Evolutionary conservation across 2,113 vertebrate genomes (phyloP).

Genomic region (Lycocorax pyrrhopterus): DNA sequence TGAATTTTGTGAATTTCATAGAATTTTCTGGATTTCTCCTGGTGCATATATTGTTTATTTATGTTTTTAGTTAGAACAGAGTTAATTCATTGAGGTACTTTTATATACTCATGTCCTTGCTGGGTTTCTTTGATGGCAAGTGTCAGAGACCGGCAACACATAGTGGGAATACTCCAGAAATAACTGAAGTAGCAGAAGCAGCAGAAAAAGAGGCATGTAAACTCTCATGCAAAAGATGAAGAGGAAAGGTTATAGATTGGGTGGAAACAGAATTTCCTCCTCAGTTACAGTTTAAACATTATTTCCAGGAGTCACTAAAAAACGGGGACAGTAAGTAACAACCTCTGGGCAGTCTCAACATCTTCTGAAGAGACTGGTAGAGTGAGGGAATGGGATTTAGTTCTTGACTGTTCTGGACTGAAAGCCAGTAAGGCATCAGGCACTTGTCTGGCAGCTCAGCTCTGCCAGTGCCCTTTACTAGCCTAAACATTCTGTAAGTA

Average conservation of each 20-base stretch:
- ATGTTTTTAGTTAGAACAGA: neutral
- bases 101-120: rapidly evolving
- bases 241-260: rapidly evolving
- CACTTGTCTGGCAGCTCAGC: neutral
- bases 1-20: neutral
- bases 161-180: neutral
- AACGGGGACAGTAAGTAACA: neutral
- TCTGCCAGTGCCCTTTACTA: neutral
- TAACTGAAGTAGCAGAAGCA: neutral
- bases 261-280: neutral
- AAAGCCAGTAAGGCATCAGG: neutral
- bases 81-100: neutral
- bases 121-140: neutral
- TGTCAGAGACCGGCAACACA: neutral
- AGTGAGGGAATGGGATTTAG: neutral
- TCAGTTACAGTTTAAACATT: neutral
- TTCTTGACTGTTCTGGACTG: neutral
- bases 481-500: neutral
- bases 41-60: neutral
- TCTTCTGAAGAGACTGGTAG: neutral
- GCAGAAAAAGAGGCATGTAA: neutral
- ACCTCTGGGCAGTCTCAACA: neutral
- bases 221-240: neutral
- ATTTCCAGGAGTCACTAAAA: neutral
- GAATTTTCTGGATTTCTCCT: neutral